Percentiles rank a stretch among this genome's conserved stretches.
These are phyloP conservation scores for Nomada ferruginata DNA, from an alignment of 2,888 invertebrate species.

Conservation along the genomic window DNA sequence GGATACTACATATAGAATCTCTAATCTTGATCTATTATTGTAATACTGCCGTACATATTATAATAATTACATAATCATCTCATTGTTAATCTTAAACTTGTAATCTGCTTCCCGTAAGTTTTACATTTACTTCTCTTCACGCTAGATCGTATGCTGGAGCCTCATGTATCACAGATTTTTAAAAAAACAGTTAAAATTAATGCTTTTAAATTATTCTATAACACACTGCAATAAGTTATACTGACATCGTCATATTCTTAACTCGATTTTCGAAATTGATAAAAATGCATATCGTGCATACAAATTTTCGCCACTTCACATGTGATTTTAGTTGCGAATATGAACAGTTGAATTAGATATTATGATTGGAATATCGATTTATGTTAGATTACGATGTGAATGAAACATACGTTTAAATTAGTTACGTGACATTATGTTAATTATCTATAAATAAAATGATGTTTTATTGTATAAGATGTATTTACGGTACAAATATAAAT, in stretches of 20 bases:
- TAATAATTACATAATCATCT: constrained; percentile 28
- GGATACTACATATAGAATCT: constrained; percentile 17
- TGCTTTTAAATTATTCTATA: constrained; percentile 15
- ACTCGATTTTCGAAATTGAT: constrained; percentile 19
- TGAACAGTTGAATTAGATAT: no score
- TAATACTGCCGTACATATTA: constrained; percentile 51
- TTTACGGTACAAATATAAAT: no score
- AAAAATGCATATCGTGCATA: neutral
- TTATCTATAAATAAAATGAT: no score
- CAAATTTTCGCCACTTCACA: constrained; percentile 12
- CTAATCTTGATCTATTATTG: constrained; percentile 37
- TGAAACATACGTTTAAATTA: no score
- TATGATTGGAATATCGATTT: no score
- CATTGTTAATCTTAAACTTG: constrained; percentile 24
- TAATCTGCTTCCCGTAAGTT: constrained; percentile 19
- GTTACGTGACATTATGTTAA: no score
- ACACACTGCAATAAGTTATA: neutral
- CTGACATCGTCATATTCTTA: neutral
- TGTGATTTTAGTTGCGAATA: neutral
- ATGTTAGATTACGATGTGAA: no score
- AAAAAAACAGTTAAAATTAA: neutral
- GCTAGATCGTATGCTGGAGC: neutral
- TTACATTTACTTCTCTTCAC: constrained; percentile 15
- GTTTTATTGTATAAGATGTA: no score
- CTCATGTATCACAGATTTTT: neutral